Evolutionary conservation across 2,888 invertebrate species (phyloP).

Genomic region (Craniophora ligustri): DNA sequence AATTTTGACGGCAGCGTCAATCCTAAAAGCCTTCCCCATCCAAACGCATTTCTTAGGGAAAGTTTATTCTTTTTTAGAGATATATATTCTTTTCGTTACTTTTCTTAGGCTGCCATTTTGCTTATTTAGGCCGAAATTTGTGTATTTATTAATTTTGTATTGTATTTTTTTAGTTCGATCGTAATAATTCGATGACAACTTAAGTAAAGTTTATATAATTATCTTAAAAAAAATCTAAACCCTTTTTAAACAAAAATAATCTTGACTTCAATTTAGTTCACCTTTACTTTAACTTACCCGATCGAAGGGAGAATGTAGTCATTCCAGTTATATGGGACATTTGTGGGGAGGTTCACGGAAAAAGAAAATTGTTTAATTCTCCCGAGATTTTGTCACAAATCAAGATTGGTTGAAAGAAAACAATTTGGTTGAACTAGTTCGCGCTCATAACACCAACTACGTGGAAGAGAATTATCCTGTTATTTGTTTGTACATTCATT

Average conservation of each 20-base stretch:
- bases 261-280: too few species aligned
- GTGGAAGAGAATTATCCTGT: conserved; percentile 9
- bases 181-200: too few species aligned
- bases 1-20: conserved; percentile 53
- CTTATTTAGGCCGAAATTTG: conserved; percentile 7
- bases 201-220: too few species aligned
- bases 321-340: conserved; percentile 45
- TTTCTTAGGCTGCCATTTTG: conserved; percentile 8
- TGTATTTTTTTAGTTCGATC: too few species aligned
- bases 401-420: conserved; percentile 50
- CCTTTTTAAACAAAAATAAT: too few species aligned
- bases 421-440: conserved; percentile 47
- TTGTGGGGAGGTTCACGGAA: conserved; percentile 42
- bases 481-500: not conserved
- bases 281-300: conserved; percentile 36
- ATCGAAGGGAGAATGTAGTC: conserved; percentile 45
- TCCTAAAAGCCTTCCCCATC: conserved; percentile 38
- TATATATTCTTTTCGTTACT: conserved; percentile 20
- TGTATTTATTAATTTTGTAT: too few species aligned
- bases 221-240: too few species aligned
- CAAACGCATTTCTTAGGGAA: conserved; percentile 31
- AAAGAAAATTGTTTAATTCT: conserved; percentile 58
- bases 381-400: conserved; percentile 53
- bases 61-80: conserved; percentile 27
- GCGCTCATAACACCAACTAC: not conserved